Base-by-base conservation (phyloP, 2,113 vertebrate genomes). In the Cebidichthys violaceus region DNA sequence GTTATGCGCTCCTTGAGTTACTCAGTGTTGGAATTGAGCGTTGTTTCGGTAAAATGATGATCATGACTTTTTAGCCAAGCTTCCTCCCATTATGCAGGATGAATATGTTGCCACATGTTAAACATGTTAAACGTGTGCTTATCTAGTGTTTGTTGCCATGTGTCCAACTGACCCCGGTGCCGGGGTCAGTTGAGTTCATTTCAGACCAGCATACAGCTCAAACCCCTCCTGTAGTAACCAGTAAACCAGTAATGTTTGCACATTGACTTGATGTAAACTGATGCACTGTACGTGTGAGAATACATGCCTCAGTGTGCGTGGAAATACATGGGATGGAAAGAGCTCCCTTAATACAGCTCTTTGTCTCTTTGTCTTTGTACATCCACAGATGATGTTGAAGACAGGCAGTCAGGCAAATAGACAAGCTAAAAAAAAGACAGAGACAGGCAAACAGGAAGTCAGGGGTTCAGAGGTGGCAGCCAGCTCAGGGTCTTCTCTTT, bases 361-460 rank as follows among this genome's bases (percentile, higher is more conserved):
- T 71, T 59, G 9, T 66, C 65, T 79, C 47, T 68, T 79, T 82
- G 60, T 31, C 54, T 87, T 74, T 83, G 45, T 70, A 66, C 70
- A 81, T 71, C 18, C 13, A 35, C 60, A 74, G 65, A 78, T 77
- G 77, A 84, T 77, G 75, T 18, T 71, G 67, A 85, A 77, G 86
- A 77, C 68, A 79, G 59, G 54, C 59, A 70, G 62, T 27, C 68
- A 35, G 65, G 68, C 70, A 81, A 50, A 65, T 13, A 71, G 68
- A 29, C 55, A 45, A 52, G 65, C 69, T 77, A 43, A 41, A 11
- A 79, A 72, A 70, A 47, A 83, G 71, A 73, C 68, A 77, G 68
- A 71, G 41, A 79, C 54, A 84, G 86, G 70, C 76, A 73, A 82
- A 71, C 77, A 81, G 81, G 78, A 85, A 83, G 84, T 86, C 77